A percentile compares a stretch with the other conserved stretches of the same genome.
These are phyloP conservation scores for Actenoides hombroni DNA, from an alignment of 2,113 vertebrate species.

Conservation along the genomic window DNA sequence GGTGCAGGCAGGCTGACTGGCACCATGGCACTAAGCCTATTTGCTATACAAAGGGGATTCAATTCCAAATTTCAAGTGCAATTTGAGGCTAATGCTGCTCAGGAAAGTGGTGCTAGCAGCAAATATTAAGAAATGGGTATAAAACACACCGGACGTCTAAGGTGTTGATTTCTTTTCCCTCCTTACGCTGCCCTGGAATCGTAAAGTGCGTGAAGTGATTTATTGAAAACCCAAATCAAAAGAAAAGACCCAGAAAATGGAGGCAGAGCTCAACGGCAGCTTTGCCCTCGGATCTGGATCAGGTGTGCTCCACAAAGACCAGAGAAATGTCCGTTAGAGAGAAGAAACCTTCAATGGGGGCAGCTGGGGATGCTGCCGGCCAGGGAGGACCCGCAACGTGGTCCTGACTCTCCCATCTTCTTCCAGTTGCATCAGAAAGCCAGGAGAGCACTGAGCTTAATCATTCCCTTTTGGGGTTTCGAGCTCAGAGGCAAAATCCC, in stretches of 20 bases:
- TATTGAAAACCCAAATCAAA: neutral
- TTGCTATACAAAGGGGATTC: neutral
- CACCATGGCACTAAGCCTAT: neutral
- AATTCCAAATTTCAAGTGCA: neutral
- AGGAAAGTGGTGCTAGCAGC: neutral
- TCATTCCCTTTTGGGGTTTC: neutral
- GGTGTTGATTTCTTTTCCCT: neutral
- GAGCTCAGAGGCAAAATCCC: neutral
- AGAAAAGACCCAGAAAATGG: neutral
- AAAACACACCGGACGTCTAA: neutral
- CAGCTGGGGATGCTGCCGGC: neutral
- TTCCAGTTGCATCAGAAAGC: neutral
- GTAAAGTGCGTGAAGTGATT: accelerated
- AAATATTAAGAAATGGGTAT: neutral
- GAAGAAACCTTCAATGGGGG: neutral
- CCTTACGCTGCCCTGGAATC: neutral
- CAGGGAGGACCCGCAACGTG: neutral
- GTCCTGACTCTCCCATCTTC: neutral
- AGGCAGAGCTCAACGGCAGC: neutral
- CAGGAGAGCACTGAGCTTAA: neutral
- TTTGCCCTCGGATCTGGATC: neutral
- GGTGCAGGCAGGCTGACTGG: neutral
- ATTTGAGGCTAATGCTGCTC: neutral
- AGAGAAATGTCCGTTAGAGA: neutral
- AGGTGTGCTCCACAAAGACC: neutral